Percentiles rank a stretch among this genome's conserved stretches.
Conservation (phyloP, 2,797 vertebrate genomes). For the Enteromius anoplus region DNA sequence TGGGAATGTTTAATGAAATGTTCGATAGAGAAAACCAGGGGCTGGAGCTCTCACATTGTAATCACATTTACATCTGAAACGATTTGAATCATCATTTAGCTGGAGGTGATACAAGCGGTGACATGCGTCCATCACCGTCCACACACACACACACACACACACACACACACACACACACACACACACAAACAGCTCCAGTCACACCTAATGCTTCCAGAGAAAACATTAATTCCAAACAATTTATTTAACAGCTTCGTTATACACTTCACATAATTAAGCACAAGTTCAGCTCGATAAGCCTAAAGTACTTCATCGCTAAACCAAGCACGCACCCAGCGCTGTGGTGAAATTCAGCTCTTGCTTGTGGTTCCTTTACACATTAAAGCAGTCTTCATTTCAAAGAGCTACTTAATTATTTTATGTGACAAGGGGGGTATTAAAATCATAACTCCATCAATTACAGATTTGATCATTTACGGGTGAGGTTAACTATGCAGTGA, state of each 20-base stretch:
- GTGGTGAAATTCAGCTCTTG: constrained; percentile 59
- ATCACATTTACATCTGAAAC: background rate
- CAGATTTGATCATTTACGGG: constrained; percentile 55
- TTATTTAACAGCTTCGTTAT: constrained; percentile 67
- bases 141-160: constrained; percentile 63
- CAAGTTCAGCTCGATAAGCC: constrained; percentile 73
- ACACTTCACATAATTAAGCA: constrained; percentile 66
- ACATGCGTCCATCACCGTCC: constrained; percentile 8
- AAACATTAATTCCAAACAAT: constrained; percentile 79
- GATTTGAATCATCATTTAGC: background rate
- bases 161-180: constrained; percentile 64
- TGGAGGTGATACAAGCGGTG: background rate
- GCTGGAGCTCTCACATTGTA: background rate
- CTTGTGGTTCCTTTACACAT: constrained; percentile 69
- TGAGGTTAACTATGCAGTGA: constrained; percentile 62
- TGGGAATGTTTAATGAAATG: background rate
- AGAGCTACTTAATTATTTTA: constrained; percentile 65
- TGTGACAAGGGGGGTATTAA: constrained; percentile 61
- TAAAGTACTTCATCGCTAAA: constrained; percentile 79
- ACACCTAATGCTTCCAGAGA: constrained; percentile 74
- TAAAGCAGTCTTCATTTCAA: constrained; percentile 78
- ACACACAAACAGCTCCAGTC: constrained; percentile 64
- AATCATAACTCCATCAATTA: constrained; percentile 71
- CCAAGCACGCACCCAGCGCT: constrained; percentile 73
- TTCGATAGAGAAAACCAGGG: too few species aligned